These are phyloP conservation scores for Drosophila tsacasi DNA, from an alignment of 1,140 invertebrate genomes.

Conservation along the genomic window DNA sequence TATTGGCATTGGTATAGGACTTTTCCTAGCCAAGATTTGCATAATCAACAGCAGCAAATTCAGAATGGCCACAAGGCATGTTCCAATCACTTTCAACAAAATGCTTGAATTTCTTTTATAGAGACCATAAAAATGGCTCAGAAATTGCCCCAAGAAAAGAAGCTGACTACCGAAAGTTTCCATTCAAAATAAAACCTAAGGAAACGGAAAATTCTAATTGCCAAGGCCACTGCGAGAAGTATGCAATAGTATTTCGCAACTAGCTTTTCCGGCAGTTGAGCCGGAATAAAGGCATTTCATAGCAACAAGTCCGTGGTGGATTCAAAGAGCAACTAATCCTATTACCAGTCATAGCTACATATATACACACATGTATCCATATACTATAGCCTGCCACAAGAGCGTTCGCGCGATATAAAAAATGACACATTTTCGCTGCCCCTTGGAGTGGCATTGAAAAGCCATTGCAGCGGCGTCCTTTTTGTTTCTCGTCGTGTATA, in stretches of 20 bases:
- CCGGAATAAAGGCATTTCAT: conserved; percentile 13
- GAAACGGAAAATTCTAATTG: conserved; percentile 23
- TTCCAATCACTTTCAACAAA: conserved; percentile 29
- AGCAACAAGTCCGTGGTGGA: conserved; percentile 47
- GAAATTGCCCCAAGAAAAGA: conserved; percentile 10
- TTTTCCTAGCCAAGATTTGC: conserved; percentile 34
- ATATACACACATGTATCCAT: conserved; percentile 14
- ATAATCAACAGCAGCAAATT: conserved; percentile 38
- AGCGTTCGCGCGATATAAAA: not conserved
- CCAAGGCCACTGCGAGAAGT: conserved; percentile 2
- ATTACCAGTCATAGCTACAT: conserved; percentile 18
- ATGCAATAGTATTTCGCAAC: conserved; percentile 32
- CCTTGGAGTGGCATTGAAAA: conserved; percentile 59
- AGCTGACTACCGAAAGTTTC: not conserved
- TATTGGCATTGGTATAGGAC: not conserved
- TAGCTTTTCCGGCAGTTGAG: conserved; percentile 21
- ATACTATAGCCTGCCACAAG: conserved; percentile 6
- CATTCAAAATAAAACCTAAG: not conserved
- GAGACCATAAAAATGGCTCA: conserved; percentile 11
- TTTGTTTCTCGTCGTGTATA: conserved; percentile 36
- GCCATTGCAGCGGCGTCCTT: conserved; percentile 67
- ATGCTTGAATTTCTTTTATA: conserved; percentile 12
- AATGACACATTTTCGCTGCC: conserved; percentile 37
- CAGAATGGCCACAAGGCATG: conserved; percentile 16
- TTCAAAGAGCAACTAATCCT: conserved; percentile 33